phyloP scores from a whole-genome alignment of 2,888 invertebrate species.

The Mantis religiosa region DNA sequence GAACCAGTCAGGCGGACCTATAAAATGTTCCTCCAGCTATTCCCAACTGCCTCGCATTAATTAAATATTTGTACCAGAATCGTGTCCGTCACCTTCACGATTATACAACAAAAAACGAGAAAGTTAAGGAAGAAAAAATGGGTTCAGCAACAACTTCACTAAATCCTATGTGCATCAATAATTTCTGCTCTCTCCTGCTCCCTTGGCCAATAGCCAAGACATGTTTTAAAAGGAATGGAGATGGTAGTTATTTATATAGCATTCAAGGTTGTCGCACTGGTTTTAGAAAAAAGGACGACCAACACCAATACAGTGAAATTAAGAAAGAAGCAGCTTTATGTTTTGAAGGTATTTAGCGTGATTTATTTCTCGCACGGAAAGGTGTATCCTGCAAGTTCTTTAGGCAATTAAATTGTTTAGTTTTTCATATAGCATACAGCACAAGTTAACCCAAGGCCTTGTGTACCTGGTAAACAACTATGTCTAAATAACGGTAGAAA shows the following conservation, averaged over 20 bases:
- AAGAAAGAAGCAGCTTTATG: not conserved
- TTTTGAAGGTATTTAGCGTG: not conserved
- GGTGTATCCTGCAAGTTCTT: not conserved
- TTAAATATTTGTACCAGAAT: not conserved
- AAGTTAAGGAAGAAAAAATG: not conserved
- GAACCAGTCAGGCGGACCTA: not conserved
- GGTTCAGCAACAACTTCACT: constrained; percentile 1
- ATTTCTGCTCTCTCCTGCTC: not conserved
- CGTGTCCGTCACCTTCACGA: not conserved
- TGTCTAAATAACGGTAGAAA: too few relatives aligned
- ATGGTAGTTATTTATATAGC: not conserved
- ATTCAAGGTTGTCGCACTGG: not conserved
- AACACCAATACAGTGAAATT: not conserved
- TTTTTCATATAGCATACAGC: too few relatives aligned
- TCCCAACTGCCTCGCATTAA: not conserved
- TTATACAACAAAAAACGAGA: not conserved
- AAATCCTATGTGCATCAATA: constrained; percentile 19
- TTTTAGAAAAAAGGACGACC: not conserved
- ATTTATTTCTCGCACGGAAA: not conserved
- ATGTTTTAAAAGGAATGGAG: constrained; percentile 5
- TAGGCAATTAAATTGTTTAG: not conserved
- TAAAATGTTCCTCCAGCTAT: not conserved
- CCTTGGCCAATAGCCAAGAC: constrained; percentile 18
- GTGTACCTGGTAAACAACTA: too few relatives aligned
- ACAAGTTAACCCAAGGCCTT: too few relatives aligned